A percentile compares a stretch with the other conserved stretches of the same genome.
Conservation (phyloP, 2,797 vertebrate species). For the Tokudaia tokunoshimensis region DNA sequence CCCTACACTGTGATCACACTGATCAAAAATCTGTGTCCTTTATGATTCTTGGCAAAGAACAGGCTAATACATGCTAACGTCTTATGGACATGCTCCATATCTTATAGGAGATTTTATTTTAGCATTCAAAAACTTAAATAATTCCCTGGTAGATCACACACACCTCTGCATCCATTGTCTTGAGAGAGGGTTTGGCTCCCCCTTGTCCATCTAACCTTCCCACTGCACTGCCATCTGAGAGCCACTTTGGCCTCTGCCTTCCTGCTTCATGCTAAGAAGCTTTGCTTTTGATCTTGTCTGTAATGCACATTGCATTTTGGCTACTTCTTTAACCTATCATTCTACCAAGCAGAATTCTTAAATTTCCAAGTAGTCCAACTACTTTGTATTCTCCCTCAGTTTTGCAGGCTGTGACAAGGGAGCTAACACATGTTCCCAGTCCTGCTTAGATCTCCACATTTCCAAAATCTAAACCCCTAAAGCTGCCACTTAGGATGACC, state of each 20-base stretch:
- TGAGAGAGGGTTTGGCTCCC: neutral
- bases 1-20: neutral
- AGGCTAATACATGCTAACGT: slow-evolving; percentile 12
- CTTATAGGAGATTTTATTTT: slow-evolving; percentile 31
- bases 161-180: slow-evolving; percentile 45
- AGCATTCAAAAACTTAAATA: neutral
- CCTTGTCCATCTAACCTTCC: neutral
- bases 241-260: neutral
- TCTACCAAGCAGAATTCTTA: slow-evolving; percentile 19
- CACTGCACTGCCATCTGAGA: neutral
- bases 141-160: neutral
- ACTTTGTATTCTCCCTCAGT: slow-evolving; percentile 2
- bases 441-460: neutral
- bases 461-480: neutral
- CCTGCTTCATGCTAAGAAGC: neutral
- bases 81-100: neutral
- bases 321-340: slow-evolving; percentile 28
- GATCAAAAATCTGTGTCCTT: neutral
- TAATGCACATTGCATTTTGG: slow-evolving; percentile 36
- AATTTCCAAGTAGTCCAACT: slow-evolving; percentile 2
- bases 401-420: neutral
- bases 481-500: neutral
- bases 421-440: neutral
- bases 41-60: slow-evolving; percentile 41
- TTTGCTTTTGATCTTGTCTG: slow-evolving; percentile 41